phyloP scores from a whole-genome alignment of 2,113 vertebrate species.

The Dermatemys mawii region DNA sequence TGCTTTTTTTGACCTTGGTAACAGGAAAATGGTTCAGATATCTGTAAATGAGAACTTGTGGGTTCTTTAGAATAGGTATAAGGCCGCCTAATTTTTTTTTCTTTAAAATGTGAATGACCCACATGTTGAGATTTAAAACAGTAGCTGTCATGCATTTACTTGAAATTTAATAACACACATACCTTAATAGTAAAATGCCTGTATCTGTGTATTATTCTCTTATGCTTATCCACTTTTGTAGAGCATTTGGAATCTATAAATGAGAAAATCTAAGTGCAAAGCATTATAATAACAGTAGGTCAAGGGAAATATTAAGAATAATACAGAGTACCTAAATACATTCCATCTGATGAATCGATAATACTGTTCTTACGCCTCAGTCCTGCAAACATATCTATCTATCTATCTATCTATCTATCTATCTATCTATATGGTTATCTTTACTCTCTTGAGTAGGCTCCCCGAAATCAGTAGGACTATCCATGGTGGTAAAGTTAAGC shows the following conservation, averaged over 20 bases:
- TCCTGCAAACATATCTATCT: neutral
- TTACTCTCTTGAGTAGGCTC: neutral
- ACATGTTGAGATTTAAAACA: constrained; percentile 14
- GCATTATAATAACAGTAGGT: neutral
- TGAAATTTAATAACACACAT: neutral
- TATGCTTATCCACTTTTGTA: neutral
- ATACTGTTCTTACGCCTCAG: neutral
- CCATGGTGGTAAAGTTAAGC: constrained; percentile 37
- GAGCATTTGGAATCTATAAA: fast-evolving
- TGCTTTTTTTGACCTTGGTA: constrained; percentile 10
- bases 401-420: no score
- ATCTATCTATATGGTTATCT: neutral
- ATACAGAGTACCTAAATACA: neutral
- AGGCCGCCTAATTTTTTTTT: neutral
- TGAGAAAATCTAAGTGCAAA: neutral
- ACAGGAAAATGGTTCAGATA: neutral
- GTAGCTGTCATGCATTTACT: neutral
- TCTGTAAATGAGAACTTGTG: neutral
- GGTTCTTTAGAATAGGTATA: neutral
- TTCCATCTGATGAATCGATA: neutral
- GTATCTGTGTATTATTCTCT: fast-evolving
- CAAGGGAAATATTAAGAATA: neutral
- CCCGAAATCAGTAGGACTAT: neutral
- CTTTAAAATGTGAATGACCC: neutral
- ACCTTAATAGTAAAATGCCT: neutral